Evolutionary conservation across 2,888 invertebrate species (phyloP), one percentile per base, ranked within the genome.

Genomic region (Hirudinaria manillensis): DNA sequence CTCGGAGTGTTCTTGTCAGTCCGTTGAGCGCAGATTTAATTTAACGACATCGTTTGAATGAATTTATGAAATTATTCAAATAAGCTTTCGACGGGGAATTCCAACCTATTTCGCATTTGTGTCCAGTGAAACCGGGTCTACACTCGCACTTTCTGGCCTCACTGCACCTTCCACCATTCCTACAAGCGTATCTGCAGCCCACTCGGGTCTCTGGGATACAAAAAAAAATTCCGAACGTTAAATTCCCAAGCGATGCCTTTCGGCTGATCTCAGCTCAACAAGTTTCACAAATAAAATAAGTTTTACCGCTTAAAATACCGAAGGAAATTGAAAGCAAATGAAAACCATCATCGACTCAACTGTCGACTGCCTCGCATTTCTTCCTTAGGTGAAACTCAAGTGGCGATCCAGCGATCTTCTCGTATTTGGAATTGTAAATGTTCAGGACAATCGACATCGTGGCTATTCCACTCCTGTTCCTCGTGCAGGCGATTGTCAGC

Each of bases 401-500:
- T 21, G 84, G 83, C 16, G 83, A 84, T 38, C 82, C 83, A 32
- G 80, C 77, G 21, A 84, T 80, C 3, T 81, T 80, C 45, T 77
- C 77, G 0, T 80, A 78, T n/a, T 79, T 76, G 75, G 80, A 78
- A 77, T 81, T 80, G 76, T 80, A 80, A 56, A 84, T 82, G 70
- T 82, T 80, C 29, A 84, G 79, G 6, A 81, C 82, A 24, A 84
- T 80, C 27, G 81, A 79, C 67, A 84, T 79, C 27, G 81, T 80
- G n/a, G 84, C 83, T 36, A 82, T 80, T 45, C 83, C 84, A 13
- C 81, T 79, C 38, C 81, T 80, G 51, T 80, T 80, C 61, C 83
- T 83, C 77, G 83, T 84, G 78, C 83, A 84, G 4, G 84, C 83
- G 76, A 84, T 83, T 16, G 83, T 82, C 79, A 84, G 81, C 81